Base-by-base conservation (phyloP, 2,888 invertebrate species). In the Eupithecia exiguata region DNA sequence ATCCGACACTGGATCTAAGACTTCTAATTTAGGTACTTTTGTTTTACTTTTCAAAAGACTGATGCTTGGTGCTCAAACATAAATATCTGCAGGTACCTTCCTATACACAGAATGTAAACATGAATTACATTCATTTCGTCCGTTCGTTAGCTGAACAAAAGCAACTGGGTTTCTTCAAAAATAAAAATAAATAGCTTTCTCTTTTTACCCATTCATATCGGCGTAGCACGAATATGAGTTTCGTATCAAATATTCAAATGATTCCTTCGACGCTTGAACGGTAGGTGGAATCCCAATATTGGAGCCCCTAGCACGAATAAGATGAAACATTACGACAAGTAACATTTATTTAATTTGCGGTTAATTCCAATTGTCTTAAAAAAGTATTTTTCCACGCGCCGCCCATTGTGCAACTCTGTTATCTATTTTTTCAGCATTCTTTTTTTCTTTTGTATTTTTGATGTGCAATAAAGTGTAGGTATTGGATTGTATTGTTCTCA, bases 191-290 rank as follows among this genome's bases (percentile, higher is more conserved):
- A 58, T 43, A 53, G 69, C 30, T 62, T 68, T 49, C 12, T 62
- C 30, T 69, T 65, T 65, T 65, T 38, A 69, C n/a, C 40, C 62
- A 63, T 70, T 63, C 35, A 63, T 46, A 46, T 46, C 46, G 46
- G 21, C 30, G 36, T 38, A 58, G 65, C 70, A 53, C 6, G 30
- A 70, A 70, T 49, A 66, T 71, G 58, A 71, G 66, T 21, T 67
- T 62, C 14, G 71, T 68, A 72, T 72, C 67, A 67, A 62, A 68
- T 72, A 72, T 72, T 72, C 71, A 72, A 61, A 71, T 67, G 62
- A 61, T 68, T 68, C 62, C 49, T 16, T 63, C 46, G 70, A 46
- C 46, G 70, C 70, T 63, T 63, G 46, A 70, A 46, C 61, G 61
- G 58, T 53, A 38, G 43, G 35, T 43, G 71, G 71, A 68, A 68